Evolutionary conservation across 2,888 invertebrate genomes (phyloP).

Genomic region (Nomada fabriciana): DNA sequence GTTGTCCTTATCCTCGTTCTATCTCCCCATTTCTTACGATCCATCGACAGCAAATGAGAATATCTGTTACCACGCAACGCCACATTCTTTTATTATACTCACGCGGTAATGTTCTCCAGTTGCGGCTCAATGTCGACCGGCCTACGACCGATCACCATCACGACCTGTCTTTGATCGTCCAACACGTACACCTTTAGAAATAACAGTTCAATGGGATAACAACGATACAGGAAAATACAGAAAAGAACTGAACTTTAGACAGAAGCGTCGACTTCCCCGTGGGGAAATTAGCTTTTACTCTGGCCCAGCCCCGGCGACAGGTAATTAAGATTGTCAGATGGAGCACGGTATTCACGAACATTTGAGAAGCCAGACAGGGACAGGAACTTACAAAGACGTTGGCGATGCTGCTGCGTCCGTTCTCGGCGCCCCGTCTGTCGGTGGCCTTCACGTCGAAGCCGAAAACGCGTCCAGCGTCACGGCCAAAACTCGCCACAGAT

Average conservation of each 20-base stretch:
- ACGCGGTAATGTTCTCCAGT: constrained; percentile 89
- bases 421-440: constrained; percentile 91
- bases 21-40: too few relatives aligned
- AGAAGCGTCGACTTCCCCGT: constrained; percentile 8
- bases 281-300: constrained; percentile 42
- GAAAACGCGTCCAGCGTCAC: constrained; percentile 91
- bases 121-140: constrained; percentile 91
- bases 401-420: constrained; percentile 92
- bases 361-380: not conserved
- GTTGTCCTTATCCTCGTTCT: too few relatives aligned
- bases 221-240: not conserved
- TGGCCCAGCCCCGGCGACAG: constrained; percentile 29
- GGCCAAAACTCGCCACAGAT: constrained; percentile 88
- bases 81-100: constrained; percentile 70
- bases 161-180: constrained; percentile 92
- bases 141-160: constrained; percentile 91
- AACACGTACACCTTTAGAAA: constrained; percentile 90
- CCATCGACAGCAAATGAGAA: too few relatives aligned
- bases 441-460: constrained; percentile 96
- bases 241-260: not conserved
- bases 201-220: constrained; percentile 14
- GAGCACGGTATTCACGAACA: not conserved
- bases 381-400: constrained; percentile 91
- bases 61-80: not conserved
- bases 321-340: constrained; percentile 47